phyloP scores from a whole-genome alignment of 1,140 invertebrate species.

The Druon quercuslanigerum region DNA sequence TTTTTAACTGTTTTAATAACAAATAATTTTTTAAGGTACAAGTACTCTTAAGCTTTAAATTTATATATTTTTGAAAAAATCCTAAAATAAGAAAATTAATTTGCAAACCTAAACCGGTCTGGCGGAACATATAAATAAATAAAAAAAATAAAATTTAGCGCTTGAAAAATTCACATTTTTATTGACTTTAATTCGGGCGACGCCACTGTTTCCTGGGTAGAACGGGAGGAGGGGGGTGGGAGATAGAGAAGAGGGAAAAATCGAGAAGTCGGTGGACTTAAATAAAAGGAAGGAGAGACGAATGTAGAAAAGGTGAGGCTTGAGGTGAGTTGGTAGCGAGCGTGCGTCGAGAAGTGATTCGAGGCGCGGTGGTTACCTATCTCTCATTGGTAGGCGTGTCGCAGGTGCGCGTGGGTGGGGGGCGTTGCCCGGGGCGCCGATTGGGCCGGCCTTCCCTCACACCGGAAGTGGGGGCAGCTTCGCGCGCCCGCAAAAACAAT shows the following conservation, averaged over 20 bases:
- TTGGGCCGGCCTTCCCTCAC: constrained; percentile 56
- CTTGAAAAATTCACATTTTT: too few species aligned
- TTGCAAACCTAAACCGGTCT: too few species aligned
- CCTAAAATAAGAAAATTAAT: too few species aligned
- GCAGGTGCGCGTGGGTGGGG: constrained; percentile 71
- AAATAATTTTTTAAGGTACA: too few species aligned
- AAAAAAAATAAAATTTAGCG: too few species aligned
- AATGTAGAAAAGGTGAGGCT: constrained; percentile 39
- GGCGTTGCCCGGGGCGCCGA: constrained; percentile 62
- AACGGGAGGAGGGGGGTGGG: background rate
- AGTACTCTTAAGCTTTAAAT: too few species aligned
- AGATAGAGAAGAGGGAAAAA: background rate
- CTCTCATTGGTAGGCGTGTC: constrained; percentile 65
- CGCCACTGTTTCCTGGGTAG: background rate
- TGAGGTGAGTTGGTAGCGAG: constrained; percentile 39
- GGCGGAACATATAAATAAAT: too few species aligned
- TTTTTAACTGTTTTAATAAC: too few species aligned
- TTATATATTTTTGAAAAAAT: too few species aligned
- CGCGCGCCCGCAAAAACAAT: constrained; percentile 67
- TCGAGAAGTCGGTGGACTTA: constrained; percentile 28
- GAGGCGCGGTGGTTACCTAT: constrained; percentile 48
- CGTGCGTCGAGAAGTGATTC: constrained; percentile 42
- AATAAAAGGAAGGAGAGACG: constrained; percentile 32
- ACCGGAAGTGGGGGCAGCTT: constrained; percentile 65
- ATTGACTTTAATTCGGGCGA: background rate